These are phyloP conservation scores for Eudasyphora cyanicolor DNA, from an alignment of 2,888 invertebrate genomes.

Conservation along the genomic window DNA sequence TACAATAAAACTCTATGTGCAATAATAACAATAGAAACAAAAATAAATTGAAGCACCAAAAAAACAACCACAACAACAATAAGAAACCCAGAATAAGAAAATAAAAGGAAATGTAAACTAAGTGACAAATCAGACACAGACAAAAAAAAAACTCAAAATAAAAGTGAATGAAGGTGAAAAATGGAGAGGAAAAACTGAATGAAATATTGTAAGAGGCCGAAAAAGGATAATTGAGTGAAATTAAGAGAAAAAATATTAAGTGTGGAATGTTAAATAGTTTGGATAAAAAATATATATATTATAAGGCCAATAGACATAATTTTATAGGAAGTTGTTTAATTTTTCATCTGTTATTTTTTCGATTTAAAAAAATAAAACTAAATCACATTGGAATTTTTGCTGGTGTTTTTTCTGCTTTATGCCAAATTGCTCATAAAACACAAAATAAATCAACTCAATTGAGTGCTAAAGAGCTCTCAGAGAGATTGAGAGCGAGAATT, in stretches of 20 bases:
- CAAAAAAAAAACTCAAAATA: background rate
- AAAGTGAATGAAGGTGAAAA: no score
- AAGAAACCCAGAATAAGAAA: background rate
- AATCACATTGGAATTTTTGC: background rate
- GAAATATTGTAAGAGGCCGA: background rate
- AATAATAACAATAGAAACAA: conserved; percentile 61
- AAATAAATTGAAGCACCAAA: conserved; percentile 55
- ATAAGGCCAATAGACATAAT: background rate
- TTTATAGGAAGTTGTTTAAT: background rate
- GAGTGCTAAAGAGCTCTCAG: conserved; percentile 54
- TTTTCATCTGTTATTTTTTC: background rate
- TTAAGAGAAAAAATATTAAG: background rate
- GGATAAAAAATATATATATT: background rate
- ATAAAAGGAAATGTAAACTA: background rate
- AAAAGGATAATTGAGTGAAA: conserved; percentile 26
- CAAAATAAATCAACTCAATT: conserved; percentile 63
- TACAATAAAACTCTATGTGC: conserved; percentile 63
- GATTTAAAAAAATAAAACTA: background rate
- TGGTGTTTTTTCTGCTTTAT: no score
- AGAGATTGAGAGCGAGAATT: no score
- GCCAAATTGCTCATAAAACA: conserved; percentile 44
- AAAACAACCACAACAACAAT: conserved; percentile 64
- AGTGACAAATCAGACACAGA: background rate
- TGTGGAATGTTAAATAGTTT: background rate
- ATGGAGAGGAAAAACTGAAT: background rate